Base-by-base conservation (phyloP, 2,888 invertebrate species). In the Nomada hirtipes region DNA sequence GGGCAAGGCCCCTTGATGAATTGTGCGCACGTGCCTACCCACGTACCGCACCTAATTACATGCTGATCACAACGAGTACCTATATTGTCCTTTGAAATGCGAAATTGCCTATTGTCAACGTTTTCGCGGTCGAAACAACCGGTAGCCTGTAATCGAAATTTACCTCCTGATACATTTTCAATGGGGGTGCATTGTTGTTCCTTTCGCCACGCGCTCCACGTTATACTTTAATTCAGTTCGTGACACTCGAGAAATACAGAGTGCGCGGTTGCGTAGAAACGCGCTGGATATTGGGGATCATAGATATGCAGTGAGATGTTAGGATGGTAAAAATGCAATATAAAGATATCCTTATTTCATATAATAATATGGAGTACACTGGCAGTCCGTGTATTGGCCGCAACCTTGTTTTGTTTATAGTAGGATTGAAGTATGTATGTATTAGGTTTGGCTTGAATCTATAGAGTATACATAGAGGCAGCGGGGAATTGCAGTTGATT, bases 11-110 rank as follows among this genome's bases (percentile, higher is more conserved):
- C 91, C 92, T 92, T 93, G 93, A 93, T 93, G 92, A 93, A 93
- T 93, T 88, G 93, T 90, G 91, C 85, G 93, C 93, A 93, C 93
- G 93, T 93, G 93, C 85, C 92, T 88, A 85, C 82, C 89, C 90
- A 90, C 91, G 90, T 90, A 91, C 90, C 90, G 90, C 88, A 91
- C 92, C 93, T 93, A 93, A 93, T 93, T 93, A 93, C 92, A 91
- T 91, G 92, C 91, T 91, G 92, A 93, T 93, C 92, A 86, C 84
- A 91, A 90, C 90, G 89, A 90, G 90, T 90, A 90, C 91, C 91
- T 91, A 87, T 89, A 89, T 90, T 89, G 88, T 90, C 87, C 87
- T 88, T 88, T 82, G 86, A 92, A 91, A 91, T 90, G 86, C 90
- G 86, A 92, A 92, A 92, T 91, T 91, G 90, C 88, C 90, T 89